These are phyloP conservation scores for Petroica traversi DNA, from an alignment of 2,113 vertebrate species.

Conservation along the genomic window DNA sequence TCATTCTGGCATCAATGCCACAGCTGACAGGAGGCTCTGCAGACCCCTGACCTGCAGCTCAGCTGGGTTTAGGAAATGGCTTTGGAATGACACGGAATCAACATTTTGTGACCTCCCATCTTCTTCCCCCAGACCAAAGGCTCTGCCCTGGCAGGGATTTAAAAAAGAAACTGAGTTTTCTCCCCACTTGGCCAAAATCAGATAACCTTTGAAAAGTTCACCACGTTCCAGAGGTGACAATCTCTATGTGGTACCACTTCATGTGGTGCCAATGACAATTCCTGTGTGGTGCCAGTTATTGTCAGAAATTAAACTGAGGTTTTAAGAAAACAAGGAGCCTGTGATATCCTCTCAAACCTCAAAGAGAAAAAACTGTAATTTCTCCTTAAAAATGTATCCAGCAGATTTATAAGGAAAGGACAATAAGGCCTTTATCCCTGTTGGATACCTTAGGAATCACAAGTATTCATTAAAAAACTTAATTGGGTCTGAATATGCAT, in stretches of 20 bases:
- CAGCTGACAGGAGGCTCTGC: neutral
- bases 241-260: neutral
- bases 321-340: neutral
- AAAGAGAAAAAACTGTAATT: neutral
- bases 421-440: neutral
- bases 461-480: neutral
- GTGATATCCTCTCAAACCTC: neutral
- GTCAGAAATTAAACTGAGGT: neutral
- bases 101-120: neutral
- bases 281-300: neutral
- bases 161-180: neutral
- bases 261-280: neutral
- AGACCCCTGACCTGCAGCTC: neutral
- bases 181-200: neutral
- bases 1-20: too few relatives aligned
- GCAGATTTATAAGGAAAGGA: neutral
- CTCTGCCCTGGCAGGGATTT: neutral
- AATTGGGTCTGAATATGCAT: neutral
- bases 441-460: neutral
- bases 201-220: neutral
- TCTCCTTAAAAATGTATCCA: neutral
- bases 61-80: neutral
- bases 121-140: neutral
- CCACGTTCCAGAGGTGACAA: neutral
- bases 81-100: neutral